phyloP scores from a whole-genome alignment of 2,888 invertebrate species.

The Cantharis rufa region DNA sequence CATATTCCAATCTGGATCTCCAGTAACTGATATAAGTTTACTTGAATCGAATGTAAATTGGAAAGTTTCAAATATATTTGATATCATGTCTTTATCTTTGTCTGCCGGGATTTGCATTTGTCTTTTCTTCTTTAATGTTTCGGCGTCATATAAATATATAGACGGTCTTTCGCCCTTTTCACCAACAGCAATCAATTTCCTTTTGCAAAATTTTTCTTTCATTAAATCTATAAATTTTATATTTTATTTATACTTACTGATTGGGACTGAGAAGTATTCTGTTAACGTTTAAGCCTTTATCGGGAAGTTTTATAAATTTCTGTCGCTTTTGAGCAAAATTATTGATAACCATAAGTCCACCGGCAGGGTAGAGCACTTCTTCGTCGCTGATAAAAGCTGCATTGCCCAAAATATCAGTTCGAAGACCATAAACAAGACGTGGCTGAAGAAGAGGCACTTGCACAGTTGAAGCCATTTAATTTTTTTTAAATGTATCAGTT shows the following conservation, averaged over 20 bases:
- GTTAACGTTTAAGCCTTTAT: conserved; percentile 67
- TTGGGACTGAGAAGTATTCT: conserved; percentile 68
- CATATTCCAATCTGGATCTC: conserved; percentile 81
- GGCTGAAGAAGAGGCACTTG: conserved; percentile 64
- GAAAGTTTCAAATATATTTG: conserved; percentile 71
- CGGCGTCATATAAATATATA: conserved; percentile 73
- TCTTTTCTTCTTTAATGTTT: conserved; percentile 70
- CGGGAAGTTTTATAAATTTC: conserved; percentile 70
- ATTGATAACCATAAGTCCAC: conserved; percentile 75
- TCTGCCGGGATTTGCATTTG: conserved; percentile 60
- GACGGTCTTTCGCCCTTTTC: conserved; percentile 68
- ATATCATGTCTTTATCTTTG: conserved; percentile 53
- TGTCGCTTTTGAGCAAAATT: conserved; percentile 74
- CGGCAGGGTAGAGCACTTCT: conserved; percentile 80
- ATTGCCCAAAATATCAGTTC: conserved; percentile 69
- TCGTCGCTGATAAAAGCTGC: conserved; percentile 73
- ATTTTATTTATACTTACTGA: conserved; percentile 58
- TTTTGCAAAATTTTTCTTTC: conserved; percentile 45
- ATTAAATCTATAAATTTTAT: neutral
- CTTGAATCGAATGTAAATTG: conserved; percentile 84
- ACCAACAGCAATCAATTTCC: conserved; percentile 68
- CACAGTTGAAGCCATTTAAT: conserved; percentile 26
- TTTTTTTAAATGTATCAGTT: neutral
- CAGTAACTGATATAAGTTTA: conserved; percentile 77
- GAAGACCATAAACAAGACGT: conserved; percentile 66